Base-by-base conservation (phyloP, 1,140 invertebrate species). In the Tigriopus japonicus region DNA sequence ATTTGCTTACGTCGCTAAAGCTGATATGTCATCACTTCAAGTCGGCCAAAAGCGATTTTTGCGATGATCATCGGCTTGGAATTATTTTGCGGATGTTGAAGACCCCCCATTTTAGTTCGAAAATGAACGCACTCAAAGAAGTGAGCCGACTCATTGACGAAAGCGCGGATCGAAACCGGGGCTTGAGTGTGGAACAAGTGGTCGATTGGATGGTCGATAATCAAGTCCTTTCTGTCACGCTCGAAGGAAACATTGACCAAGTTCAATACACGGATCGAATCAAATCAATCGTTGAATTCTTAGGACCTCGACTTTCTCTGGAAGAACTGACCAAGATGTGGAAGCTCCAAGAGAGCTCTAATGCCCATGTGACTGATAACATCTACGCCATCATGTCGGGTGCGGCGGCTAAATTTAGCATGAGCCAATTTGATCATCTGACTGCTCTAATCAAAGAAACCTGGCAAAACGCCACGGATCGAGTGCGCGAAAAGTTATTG, bases 221-320 rank as follows among this genome's bases (percentile, higher is more conserved):
- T 62, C 66, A 69, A 64, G 68, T 78, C 15, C 65, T 78, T 6
- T 73, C 72, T 6, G 71, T 77, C 59, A 76, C 74, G 23, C 67
- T 78, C 15, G 76, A 77, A 72, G 75, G 75, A 13, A 78, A 76
- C 67, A 75, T 78, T 59, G 76, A 78, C 66, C 75, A 78, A 63
- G 72, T 71, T 42, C 76, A 77, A 65, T 77, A 77, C 66, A 76
- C 75, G 66, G 75, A 77, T 62, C 73, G 75, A 66, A 72, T 77
- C 55, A 76, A 76, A 66, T 71, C 71, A 15, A 71, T 76, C 56
- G 71, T 77, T 15, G 76, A 77, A 64, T 77, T 76, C 62, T 68
- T 76, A 17, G 75, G 74, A 17, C 70, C 75, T 6, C 71, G 71
- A 59, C 64, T 78, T 35, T 72, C 72, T 14, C 55, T 67, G 9